phyloP scores from a whole-genome alignment of 2,113 vertebrate genomes.

The Ginglymostoma cirratum region DNA sequence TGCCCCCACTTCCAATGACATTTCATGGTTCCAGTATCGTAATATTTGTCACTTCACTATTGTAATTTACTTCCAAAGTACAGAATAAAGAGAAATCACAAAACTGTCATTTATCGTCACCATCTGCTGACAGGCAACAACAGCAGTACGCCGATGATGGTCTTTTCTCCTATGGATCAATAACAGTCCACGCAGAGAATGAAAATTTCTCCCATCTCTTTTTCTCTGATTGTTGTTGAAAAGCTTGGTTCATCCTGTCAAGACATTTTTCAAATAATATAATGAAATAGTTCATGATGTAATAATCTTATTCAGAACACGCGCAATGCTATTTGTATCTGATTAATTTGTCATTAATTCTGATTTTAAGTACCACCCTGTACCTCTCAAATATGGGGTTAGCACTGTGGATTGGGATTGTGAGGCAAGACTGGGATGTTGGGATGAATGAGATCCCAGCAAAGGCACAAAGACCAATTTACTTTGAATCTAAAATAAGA shows the following conservation, averaged over 20 bases:
- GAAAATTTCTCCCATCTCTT: neutral
- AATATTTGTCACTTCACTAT: slow-evolving; percentile 15
- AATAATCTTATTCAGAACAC: neutral
- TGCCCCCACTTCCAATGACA: neutral
- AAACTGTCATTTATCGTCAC: slow-evolving; percentile 1
- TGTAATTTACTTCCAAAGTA: slow-evolving; percentile 9
- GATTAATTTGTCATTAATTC: neutral
- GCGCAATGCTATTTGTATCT: neutral
- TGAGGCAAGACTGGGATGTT: neutral
- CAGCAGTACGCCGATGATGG: neutral
- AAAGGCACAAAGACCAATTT: too few relatives aligned
- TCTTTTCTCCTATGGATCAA: neutral
- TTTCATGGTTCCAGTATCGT: slow-evolving; percentile 9
- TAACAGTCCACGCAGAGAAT: neutral
- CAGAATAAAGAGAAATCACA: neutral
- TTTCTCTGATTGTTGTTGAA: neutral
- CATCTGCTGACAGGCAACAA: neutral
- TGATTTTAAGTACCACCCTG: neutral
- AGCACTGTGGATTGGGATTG: neutral
- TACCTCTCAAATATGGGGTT: neutral
- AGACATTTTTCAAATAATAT: neutral
- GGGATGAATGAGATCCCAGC: neutral
- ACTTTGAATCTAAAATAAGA: too few relatives aligned
- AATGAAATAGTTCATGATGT: neutral
- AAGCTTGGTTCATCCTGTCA: neutral